Conservation (phyloP, 1,140 invertebrate genomes). For the Lineus longissimus region DNA sequence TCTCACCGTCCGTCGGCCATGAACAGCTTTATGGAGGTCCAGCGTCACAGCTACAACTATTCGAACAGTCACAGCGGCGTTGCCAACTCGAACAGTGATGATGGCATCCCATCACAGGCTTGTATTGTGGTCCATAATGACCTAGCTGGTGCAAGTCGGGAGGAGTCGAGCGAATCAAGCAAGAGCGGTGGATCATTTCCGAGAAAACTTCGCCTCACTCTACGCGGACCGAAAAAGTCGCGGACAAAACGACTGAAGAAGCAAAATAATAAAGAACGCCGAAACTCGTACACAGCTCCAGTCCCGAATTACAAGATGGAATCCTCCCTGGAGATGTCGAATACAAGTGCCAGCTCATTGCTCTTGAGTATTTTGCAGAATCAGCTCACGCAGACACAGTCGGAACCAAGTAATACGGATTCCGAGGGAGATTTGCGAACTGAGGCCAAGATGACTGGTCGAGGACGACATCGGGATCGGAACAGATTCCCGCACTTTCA, state of each 20-base stretch:
- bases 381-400: neutral
- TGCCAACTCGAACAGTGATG: neutral
- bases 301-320: neutral
- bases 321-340: neutral
- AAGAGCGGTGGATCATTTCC: neutral
- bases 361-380: neutral
- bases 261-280: constrained; percentile 5
- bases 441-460: too few species aligned
- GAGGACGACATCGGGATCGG: neutral
- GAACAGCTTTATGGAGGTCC: neutral
- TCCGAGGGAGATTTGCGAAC: neutral
- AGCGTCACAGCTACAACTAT: neutral
- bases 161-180: neutral
- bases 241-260: neutral
- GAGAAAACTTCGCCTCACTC: neutral
- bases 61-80: neutral
- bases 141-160: neutral
- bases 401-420: neutral
- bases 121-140: neutral
- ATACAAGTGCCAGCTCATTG: neutral
- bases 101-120: neutral
- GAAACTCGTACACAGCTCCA: constrained; percentile 4
- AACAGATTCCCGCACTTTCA: neutral
- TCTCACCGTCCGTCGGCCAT: neutral
- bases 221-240: neutral